Evolutionary conservation across 2,888 invertebrate species (phyloP), one percentile per base, ranked within the genome.

Genomic region (Morpho achilles): DNA sequence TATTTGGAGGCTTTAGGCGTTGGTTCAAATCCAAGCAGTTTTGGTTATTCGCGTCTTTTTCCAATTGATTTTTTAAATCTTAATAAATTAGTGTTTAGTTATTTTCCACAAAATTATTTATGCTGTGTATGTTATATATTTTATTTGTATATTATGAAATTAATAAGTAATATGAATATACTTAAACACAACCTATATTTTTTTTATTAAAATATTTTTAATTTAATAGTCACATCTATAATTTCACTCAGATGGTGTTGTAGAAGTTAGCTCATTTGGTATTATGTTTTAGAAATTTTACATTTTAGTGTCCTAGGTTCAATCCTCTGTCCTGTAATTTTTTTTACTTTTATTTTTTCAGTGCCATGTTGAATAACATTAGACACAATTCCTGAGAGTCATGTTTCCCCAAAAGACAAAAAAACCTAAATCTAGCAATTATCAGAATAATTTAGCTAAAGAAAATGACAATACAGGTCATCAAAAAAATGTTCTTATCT

Each of bases 401-500:
- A 67, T 67, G 64, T 66, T 61, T 61, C 55, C 59, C 42, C 61
- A 63, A 53, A 56, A 68, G 55, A 41, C 44, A 41, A 65, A 62
- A 62, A 62, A 59, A 43, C 51, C 49, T 41, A 60, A 63, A 64
- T 52, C 32, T 61, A 56, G 8, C 7, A 49, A 40, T 44, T n/a
- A 45, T 7, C 43, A 50, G 49, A 59, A 9, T 45, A 54, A 63
- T 52, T 50, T 54, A 57, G 65, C 67, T 66, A 67, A 67, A 60
- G 70, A 62, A 63, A 54, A 4, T 48, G 60, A 48, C 62, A 73
- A 53, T 53, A 58, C 76, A 56, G 78, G 86, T 69, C 9, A 22
- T 40, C 8, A n/a, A 47, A 53, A 46, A 7, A 53, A 39, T 47
- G 78, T 91, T 39, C 81, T 86, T 73, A 86, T 91, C 45, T 69